Evolutionary conservation across 2,113 vertebrate species (phyloP).

Genomic region (Oreochromis niloticus): DNA sequence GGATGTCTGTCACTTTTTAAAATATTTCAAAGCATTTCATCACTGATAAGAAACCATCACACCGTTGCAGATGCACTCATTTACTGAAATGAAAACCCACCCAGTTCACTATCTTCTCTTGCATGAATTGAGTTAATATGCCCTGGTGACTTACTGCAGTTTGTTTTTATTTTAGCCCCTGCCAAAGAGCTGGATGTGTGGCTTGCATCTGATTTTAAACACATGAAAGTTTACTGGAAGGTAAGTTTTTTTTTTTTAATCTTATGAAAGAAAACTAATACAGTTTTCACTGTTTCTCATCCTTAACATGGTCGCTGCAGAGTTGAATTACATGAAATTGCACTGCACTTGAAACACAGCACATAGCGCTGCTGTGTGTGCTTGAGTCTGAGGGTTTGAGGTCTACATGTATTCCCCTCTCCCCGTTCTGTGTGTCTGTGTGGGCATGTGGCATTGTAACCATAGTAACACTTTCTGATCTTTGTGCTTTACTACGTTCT

Average conservation of each 20-base stretch:
- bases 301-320: background rate
- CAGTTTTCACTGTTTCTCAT: background rate
- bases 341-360: background rate
- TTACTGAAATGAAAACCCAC: background rate
- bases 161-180: slow-evolving; percentile 47
- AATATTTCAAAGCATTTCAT: background rate
- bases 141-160: background rate
- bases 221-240: slow-evolving; percentile 58
- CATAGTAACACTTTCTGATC: slow-evolving; percentile 13
- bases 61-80: background rate
- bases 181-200: slow-evolving; percentile 60
- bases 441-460: background rate
- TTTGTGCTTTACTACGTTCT: background rate
- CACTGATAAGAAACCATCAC: background rate
- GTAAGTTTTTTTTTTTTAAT: background rate
- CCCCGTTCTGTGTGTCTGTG: background rate
- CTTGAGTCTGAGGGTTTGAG: background rate
- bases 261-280: background rate
- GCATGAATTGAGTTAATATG: background rate
- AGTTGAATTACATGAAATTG: background rate
- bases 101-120: background rate
- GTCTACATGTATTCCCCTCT: background rate
- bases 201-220: background rate
- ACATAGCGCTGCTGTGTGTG: background rate
- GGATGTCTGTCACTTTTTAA: background rate